Conservation (phyloP, 2,113 vertebrate species). For the Bos javanicus region DNA sequence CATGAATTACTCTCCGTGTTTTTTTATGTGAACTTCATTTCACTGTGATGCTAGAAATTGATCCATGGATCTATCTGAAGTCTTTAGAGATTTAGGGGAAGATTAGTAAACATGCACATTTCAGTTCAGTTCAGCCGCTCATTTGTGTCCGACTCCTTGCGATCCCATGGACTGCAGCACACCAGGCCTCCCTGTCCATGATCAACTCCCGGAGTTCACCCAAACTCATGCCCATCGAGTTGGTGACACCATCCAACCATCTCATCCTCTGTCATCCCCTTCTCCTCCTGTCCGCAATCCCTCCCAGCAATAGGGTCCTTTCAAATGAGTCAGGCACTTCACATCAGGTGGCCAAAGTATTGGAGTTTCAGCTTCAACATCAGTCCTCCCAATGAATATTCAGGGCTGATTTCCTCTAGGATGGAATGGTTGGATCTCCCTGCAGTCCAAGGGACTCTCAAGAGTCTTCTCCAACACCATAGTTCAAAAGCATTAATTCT, state of each 20-base stretch:
- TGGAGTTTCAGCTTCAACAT: neutral
- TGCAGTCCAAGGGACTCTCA: neutral
- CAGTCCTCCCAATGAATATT: neutral
- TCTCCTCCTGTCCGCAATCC: neutral
- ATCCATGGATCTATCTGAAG: neutral
- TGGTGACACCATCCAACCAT: neutral
- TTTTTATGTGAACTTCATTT: neutral
- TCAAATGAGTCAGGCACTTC: neutral
- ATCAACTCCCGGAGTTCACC: fast-evolving
- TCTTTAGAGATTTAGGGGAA: neutral
- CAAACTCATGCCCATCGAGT: neutral
- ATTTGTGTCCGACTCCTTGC: fast-evolving
- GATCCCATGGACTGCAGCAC: neutral
- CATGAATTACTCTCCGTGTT: neutral
- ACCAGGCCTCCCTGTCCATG: neutral
- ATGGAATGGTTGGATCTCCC: neutral
- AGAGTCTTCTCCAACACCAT: neutral
- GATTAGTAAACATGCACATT: neutral
- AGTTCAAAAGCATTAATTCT: neutral
- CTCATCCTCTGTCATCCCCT: neutral
- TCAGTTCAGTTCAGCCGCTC: neutral
- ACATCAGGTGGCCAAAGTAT: neutral
- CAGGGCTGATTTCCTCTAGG: neutral
- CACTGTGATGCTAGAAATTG: neutral
- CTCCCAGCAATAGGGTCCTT: neutral